Base-by-base conservation (phyloP, 2,888 invertebrate species). In the Xestia sexstrigata region DNA sequence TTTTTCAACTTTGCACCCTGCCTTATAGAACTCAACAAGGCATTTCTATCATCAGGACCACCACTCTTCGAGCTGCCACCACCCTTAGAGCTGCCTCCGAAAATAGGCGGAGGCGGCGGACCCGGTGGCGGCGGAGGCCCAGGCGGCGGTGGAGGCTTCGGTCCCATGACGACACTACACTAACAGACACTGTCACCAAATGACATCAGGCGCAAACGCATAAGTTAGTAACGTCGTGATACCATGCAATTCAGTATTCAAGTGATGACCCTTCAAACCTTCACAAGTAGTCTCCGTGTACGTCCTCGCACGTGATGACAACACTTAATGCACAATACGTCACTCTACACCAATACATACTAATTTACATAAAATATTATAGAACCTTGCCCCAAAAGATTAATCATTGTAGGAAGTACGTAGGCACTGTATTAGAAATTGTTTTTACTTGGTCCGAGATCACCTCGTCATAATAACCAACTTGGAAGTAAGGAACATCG, bases 1-100 rank as follows among this genome's bases (percentile, higher is more conserved):
- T 99, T 99, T 94, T 98, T 99, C 86, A 99, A 95, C 90, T 97
- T 97, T 72, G 98, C 95, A 77, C 99, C 99, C 93, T 98, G 98
- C 89, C 98, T 97, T 90, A 99, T 99, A 20, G 98, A 98, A 90
- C 97, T 98, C 65, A 99, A 96, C 78, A 99, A 96, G 68, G 98
- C 97, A 89, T 97, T 97, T 91, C 98, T 97, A 79, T 97, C 97
- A 88, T 98, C 97, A n/a, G 97, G 95, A 0, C 81, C 83, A n/a
- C 94, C 92, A 74, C 94, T 91, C 89, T 97, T 97, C 1, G 97
- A 93, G 11, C 95, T 89, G 80, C 95, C 95, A 23, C 94, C 92
- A 74, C 94, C 91, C 89, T 97, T 97, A 2, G 97, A 93, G 11
- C 95, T 89, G 80, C 95, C 95, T 45, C 94, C 93, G 67, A 96